Evolutionary conservation across 2,888 invertebrate genomes (phyloP).

Genomic region (Alviniconcha strummeri): DNA sequence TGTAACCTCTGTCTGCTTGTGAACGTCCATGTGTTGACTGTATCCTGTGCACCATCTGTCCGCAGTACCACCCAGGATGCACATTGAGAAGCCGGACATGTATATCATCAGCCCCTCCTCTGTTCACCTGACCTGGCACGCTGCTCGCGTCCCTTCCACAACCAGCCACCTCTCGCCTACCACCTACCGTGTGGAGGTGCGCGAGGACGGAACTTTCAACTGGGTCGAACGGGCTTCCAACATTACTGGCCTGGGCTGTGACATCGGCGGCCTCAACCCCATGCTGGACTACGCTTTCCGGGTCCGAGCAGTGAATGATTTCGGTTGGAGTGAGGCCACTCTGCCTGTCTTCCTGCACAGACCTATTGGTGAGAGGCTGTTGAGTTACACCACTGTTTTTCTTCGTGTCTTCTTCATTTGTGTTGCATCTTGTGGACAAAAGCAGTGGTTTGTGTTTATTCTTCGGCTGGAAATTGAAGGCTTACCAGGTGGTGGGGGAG

Average conservation of each 20-base stretch:
- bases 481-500: too few relatives aligned
- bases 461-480: too few relatives aligned
- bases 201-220: slow-evolving; percentile 51
- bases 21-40: too few relatives aligned
- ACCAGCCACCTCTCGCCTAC: slow-evolving; percentile 55
- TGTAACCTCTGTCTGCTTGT: too few relatives aligned
- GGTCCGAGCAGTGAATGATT: slow-evolving; percentile 95
- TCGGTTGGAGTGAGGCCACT: slow-evolving; percentile 84
- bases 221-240: slow-evolving; percentile 66
- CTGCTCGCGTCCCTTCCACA: slow-evolving; percentile 59
- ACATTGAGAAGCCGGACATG: slow-evolving; percentile 68
- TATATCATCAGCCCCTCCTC: slow-evolving; percentile 54
- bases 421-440: background rate
- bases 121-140: slow-evolving; percentile 63
- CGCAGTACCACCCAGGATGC: slow-evolving; percentile 67
- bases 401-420: background rate
- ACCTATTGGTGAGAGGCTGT: slow-evolving; percentile 72
- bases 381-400: background rate
- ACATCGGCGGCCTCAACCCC: slow-evolving; percentile 81
- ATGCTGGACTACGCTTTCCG: slow-evolving; percentile 97
- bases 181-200: slow-evolving; percentile 61
- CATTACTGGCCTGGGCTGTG: slow-evolving; percentile 48
- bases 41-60: background rate
- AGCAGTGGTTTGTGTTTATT: background rate
- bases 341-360: slow-evolving; percentile 63